Conservation (phyloP, 1,140 invertebrate genomes). For the Sycobia sp. region DNA sequence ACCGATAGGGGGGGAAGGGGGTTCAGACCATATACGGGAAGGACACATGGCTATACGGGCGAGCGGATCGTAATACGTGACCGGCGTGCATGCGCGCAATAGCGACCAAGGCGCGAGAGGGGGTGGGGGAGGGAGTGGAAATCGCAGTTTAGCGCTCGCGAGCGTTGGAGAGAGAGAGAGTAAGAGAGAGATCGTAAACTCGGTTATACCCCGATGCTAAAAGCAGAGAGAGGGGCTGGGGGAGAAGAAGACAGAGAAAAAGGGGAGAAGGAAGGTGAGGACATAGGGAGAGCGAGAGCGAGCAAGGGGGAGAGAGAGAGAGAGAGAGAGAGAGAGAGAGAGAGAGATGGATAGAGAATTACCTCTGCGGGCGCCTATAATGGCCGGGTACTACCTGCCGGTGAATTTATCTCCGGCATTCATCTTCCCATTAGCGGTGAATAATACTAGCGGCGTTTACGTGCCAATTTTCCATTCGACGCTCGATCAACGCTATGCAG, state of each 20-base stretch:
- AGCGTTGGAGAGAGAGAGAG: too few species aligned
- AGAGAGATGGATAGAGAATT: too few species aligned
- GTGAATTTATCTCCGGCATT: conserved; percentile 52
- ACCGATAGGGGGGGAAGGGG: too few species aligned
- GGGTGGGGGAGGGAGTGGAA: conserved; percentile 28
- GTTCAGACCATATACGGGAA: too few species aligned
- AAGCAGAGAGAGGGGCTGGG: neutral
- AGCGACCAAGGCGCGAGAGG: conserved; percentile 11
- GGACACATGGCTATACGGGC: too few species aligned
- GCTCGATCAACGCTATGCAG: neutral
- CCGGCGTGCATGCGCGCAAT: neutral
- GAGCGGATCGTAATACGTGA: neutral
- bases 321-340: neutral
- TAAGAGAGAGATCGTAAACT: conserved; percentile 45
- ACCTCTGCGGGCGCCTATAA: conserved; percentile 40
- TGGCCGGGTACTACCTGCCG: conserved; percentile 46
- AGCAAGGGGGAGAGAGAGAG: neutral
- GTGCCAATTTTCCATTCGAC: conserved; percentile 49
- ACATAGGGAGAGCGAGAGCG: neutral
- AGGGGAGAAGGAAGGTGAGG: neutral
- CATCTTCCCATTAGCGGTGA: conserved; percentile 55
- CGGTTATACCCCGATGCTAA: conserved; percentile 39
- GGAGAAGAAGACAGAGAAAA: neutral
- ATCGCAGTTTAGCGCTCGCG: conserved; percentile 36
- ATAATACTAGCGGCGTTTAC: conserved; percentile 50